These are phyloP conservation scores for Lophius americanus DNA, from an alignment of 2,797 vertebrate species.

Conservation along the genomic window DNA sequence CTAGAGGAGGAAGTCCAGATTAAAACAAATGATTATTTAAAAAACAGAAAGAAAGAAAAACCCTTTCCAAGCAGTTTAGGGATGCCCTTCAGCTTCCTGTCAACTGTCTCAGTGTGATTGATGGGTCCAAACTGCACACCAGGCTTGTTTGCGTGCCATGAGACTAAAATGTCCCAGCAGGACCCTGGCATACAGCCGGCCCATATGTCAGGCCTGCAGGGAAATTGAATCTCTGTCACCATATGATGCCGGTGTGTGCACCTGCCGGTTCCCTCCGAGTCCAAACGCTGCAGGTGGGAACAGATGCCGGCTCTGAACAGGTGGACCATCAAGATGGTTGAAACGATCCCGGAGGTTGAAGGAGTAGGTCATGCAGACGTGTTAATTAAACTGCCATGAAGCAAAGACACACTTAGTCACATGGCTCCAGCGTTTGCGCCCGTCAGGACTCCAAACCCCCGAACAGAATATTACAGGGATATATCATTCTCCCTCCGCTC, in stretches of 20 bases:
- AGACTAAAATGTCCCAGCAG: constrained; percentile 58
- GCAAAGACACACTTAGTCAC: constrained; percentile 2
- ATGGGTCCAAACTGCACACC: constrained; percentile 25
- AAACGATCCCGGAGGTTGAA: constrained; percentile 87
- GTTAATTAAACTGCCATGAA: constrained; percentile 47
- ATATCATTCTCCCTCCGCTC: constrained; percentile 12
- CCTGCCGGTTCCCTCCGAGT: constrained; percentile 68
- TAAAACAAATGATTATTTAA: background rate
- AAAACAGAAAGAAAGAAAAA: background rate
- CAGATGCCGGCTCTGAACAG: constrained; percentile 94
- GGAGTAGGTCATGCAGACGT: constrained; percentile 40
- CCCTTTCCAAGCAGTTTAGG: background rate
- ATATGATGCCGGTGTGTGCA: constrained; percentile 28
- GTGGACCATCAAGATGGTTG: constrained; percentile 91
- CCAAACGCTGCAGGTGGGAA: constrained; percentile 91
- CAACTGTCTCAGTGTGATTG: constrained; percentile 11
- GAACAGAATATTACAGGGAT: constrained; percentile 5
- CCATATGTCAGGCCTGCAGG: constrained; percentile 64
- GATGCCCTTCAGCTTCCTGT: background rate
- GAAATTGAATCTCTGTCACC: constrained; percentile 58
- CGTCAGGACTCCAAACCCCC: constrained; percentile 7
- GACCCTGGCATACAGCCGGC: constrained; percentile 44
- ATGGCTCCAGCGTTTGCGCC: background rate
- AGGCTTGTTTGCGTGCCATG: constrained; percentile 37
- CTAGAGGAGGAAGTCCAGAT: background rate